These are phyloP conservation scores for Colossoma macropomum DNA, from an alignment of 2,113 vertebrate genomes.

Conservation along the genomic window DNA sequence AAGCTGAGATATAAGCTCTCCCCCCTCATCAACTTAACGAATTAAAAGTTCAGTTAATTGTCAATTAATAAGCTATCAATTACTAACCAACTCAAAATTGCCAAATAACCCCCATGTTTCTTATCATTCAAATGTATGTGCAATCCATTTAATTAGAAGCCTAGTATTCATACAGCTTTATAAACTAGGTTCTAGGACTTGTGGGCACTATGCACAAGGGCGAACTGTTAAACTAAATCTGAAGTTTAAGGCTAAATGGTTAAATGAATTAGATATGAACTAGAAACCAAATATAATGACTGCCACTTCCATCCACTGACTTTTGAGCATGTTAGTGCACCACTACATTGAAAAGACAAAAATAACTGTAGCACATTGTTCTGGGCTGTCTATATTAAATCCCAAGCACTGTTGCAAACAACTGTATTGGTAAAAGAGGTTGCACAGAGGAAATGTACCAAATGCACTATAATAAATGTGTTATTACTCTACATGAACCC, in stretches of 20 bases:
- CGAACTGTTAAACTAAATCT: background rate
- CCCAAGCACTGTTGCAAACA: background rate
- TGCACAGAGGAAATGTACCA: background rate
- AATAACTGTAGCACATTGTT: background rate
- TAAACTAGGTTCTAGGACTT: background rate
- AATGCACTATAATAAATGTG: background rate
- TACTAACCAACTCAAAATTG: background rate
- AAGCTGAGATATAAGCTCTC: constrained; percentile 32
- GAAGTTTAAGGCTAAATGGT: background rate
- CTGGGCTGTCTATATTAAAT: background rate
- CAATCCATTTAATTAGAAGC: background rate
- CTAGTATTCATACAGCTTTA: background rate
- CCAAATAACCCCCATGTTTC: background rate
- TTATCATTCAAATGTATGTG: background rate
- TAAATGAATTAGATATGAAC: background rate
- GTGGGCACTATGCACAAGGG: background rate
- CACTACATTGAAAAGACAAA: background rate
- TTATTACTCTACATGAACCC: background rate
- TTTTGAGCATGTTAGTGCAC: background rate
- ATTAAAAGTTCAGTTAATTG: constrained; percentile 11
- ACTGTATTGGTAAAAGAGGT: background rate
- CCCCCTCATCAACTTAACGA: background rate
- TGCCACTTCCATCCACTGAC: background rate
- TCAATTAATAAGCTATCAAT: background rate
- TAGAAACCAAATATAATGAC: too few species aligned